A percentile compares a stretch with the other conserved stretches of the same genome.
Evolutionary conservation across 37 sponge, comb jelly and placozoan genomes (phyloP).

Genomic region (Aphrocallistes beatrix): DNA sequence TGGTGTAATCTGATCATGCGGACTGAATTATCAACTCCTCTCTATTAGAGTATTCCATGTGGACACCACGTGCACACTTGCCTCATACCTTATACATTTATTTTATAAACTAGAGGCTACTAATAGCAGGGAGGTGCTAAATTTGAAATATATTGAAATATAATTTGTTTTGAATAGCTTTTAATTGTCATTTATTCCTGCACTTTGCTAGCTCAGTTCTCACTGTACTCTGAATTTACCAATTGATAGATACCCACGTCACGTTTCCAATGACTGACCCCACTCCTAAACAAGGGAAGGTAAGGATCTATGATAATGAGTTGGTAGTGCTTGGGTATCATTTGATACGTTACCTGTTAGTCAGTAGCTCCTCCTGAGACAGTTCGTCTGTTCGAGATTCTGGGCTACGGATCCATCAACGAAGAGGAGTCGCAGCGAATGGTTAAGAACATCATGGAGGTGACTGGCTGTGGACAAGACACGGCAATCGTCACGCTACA

Average conservation of each 20-base stretch:
- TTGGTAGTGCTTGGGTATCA: background rate
- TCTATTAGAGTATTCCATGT: too few species aligned
- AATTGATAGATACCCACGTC: too few species aligned
- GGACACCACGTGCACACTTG: too few species aligned
- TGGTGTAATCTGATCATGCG: background rate
- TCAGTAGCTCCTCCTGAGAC: conserved; percentile 14
- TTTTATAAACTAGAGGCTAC: too few species aligned
- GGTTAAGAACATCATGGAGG: conserved; percentile 7
- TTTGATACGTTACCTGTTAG: background rate
- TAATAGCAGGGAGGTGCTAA: too few species aligned
- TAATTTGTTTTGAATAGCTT: too few species aligned
- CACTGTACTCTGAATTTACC: too few species aligned
- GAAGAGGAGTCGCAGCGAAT: background rate
- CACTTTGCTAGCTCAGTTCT: too few species aligned
- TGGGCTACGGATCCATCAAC: background rate
- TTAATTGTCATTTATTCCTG: too few species aligned
- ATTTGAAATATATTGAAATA: too few species aligned
- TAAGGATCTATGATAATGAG: background rate
- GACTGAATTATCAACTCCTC: too few species aligned
- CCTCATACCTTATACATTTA: too few species aligned
- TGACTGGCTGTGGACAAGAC: conserved; percentile 5
- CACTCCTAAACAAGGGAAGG: background rate
- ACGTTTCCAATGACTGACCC: background rate
- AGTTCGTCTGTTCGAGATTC: background rate
- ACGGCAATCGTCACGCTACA: background rate